These are phyloP conservation scores for Bombus confusus DNA, from an alignment of 1,140 invertebrate species.

Conservation along the genomic window DNA sequence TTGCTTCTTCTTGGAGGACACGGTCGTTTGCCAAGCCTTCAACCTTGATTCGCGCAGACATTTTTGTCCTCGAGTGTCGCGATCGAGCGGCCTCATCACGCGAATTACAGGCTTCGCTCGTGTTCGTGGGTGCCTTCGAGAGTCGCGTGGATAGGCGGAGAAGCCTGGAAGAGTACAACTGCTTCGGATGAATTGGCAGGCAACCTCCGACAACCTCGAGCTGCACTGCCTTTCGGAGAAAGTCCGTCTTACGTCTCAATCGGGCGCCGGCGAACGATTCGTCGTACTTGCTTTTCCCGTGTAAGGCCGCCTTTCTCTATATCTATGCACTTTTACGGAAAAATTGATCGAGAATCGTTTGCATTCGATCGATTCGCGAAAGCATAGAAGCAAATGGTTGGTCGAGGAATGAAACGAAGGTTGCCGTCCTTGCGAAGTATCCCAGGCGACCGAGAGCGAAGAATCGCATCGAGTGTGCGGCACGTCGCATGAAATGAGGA, in stretches of 20 bases:
- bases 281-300: too few relatives aligned
- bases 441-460: background rate
- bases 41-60: slow-evolving; percentile 67
- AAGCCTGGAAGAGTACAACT: slow-evolving; percentile 53
- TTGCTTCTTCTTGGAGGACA: slow-evolving; percentile 35
- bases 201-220: slow-evolving; percentile 26
- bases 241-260: background rate
- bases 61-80: slow-evolving; percentile 75
- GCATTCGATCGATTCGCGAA: background rate
- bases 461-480: slow-evolving; percentile 52
- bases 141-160: slow-evolving; percentile 79
- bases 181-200: slow-evolving; percentile 55
- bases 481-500: slow-evolving; percentile 82
- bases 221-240: background rate
- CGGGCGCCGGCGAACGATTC: too few relatives aligned
- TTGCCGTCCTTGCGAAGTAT: slow-evolving; percentile 7
- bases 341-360: background rate
- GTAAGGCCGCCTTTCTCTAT: too few relatives aligned
- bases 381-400: background rate
- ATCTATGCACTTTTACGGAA: too few relatives aligned
- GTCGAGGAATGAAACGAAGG: background rate
- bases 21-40: slow-evolving; percentile 58
- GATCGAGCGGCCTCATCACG: slow-evolving; percentile 77
- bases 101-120: slow-evolving; percentile 77
- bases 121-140: slow-evolving; percentile 71